Evolutionary conservation across 1,140 invertebrate species (phyloP).

Genomic region (Cydia splendana): DNA sequence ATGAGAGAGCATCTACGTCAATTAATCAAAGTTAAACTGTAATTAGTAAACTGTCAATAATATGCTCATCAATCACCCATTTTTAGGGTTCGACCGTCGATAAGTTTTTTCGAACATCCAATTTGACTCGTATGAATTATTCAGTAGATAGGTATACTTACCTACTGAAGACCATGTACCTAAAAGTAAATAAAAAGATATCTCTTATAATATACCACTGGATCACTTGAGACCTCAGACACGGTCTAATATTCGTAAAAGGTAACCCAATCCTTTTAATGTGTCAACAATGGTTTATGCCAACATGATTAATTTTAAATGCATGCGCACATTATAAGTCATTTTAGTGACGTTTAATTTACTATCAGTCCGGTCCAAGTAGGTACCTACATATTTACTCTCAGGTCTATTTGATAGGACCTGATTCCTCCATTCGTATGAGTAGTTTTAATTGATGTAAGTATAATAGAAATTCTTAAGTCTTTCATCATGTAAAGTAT

Average conservation of each 20-base stretch:
- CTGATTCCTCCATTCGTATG: too few relatives aligned
- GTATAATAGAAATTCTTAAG: too few relatives aligned
- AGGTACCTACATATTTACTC: too few relatives aligned
- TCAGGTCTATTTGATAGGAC: too few relatives aligned
- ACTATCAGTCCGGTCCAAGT: too few relatives aligned
- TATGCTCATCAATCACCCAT: constrained; percentile 17
- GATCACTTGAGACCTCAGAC: neutral
- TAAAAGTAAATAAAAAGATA: neutral
- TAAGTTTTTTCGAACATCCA: neutral
- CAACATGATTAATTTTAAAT: neutral
- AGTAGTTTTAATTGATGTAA: too few relatives aligned
- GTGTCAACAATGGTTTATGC: neutral
- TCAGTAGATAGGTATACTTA: neutral
- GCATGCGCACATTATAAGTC: neutral
- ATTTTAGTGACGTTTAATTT: neutral
- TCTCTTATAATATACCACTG: neutral
- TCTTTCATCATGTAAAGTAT: too few relatives aligned
- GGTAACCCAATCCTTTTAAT: constrained; percentile 13
- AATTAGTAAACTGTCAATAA: constrained; percentile 26
- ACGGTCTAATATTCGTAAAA: constrained; percentile 1
- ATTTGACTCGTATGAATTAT: neutral
- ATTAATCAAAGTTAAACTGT: constrained; percentile 25
- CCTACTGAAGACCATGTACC: neutral
- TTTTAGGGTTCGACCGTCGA: neutral
- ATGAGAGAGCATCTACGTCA: constrained; percentile 4